phyloP scores from a whole-genome alignment of 2,888 invertebrate genomes.

The Apotomis turbidana region DNA sequence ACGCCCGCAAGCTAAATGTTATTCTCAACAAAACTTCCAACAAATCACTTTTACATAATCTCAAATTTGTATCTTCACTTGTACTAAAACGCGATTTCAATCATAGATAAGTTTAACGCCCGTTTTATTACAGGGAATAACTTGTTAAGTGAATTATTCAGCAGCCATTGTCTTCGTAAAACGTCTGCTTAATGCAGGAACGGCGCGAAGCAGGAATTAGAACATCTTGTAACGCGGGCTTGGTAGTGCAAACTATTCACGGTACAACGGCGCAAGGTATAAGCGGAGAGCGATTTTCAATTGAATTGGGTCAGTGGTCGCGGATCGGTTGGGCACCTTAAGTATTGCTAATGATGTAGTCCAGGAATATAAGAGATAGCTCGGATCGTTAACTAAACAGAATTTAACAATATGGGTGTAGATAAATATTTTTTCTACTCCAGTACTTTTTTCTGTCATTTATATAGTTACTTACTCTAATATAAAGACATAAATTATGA shows the following conservation, averaged over 20 bases:
- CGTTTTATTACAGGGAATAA: slow-evolving; percentile 27
- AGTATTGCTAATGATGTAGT: too few relatives aligned
- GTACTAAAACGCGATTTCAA: slow-evolving; percentile 35
- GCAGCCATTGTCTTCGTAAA: slow-evolving; percentile 33
- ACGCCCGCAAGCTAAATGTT: not conserved
- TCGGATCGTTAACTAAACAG: too few relatives aligned
- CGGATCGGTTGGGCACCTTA: too few relatives aligned
- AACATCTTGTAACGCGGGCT: slow-evolving; percentile 35
- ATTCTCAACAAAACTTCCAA: not conserved
- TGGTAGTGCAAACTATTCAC: slow-evolving; percentile 37
- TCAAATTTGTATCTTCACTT: slow-evolving; percentile 25
- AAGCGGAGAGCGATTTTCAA: slow-evolving; percentile 5
- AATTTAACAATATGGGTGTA: too few relatives aligned
- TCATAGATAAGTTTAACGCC: slow-evolving; percentile 31
- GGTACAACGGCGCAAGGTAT: not conserved
- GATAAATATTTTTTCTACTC: too few relatives aligned
- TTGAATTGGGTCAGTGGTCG: too few relatives aligned
- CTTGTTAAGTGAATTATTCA: slow-evolving; percentile 41
- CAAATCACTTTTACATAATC: slow-evolving; percentile 2
- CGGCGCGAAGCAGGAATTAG: slow-evolving; percentile 38
- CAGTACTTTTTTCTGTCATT: too few relatives aligned
- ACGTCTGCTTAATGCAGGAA: slow-evolving; percentile 29
- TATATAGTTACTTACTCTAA: too few relatives aligned
- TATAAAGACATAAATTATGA: too few relatives aligned
- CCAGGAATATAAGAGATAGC: too few relatives aligned